phyloP scores from a whole-genome alignment of 2,797 vertebrate genomes.

The Takifugu ocellatus region DNA sequence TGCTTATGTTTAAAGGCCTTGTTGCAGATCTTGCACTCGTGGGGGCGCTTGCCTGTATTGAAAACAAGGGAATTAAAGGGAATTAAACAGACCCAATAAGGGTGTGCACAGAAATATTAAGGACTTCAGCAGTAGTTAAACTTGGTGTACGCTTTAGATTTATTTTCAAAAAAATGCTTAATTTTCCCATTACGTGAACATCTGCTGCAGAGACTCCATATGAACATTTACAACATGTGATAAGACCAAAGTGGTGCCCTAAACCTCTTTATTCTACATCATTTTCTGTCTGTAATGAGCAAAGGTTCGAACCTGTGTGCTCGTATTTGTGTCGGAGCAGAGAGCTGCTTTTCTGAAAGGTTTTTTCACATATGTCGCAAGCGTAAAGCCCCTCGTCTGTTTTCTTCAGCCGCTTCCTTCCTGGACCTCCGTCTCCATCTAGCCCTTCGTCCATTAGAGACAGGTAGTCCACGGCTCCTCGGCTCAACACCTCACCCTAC shows the following conservation, averaged over 20 bases:
- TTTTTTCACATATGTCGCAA: conserved; percentile 84
- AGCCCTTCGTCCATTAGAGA: conserved; percentile 71
- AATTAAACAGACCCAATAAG: too few species aligned
- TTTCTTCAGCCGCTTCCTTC: conserved; percentile 77
- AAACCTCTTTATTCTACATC: too few species aligned
- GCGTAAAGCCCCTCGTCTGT: conserved; percentile 81
- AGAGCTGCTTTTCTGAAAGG: conserved; percentile 85
- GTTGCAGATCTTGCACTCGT: conserved; percentile 81
- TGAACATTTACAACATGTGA: too few species aligned
- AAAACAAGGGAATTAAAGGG: neutral
- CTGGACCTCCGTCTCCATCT: conserved; percentile 66
- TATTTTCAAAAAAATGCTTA: too few species aligned
- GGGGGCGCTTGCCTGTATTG: conserved; percentile 78
- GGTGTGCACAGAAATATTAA: too few species aligned
- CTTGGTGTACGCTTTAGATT: too few species aligned
- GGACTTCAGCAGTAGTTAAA: too few species aligned
- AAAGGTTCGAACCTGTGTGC: conserved; percentile 76
- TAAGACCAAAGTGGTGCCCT: too few species aligned
- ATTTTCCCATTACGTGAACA: too few species aligned
- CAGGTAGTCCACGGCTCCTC: conserved; percentile 69
- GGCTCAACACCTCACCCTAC: conserved; percentile 68
- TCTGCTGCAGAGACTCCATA: too few species aligned
- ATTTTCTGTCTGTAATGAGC: too few species aligned
- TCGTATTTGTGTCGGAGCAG: conserved; percentile 84
- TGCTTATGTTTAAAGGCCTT: conserved; percentile 88